These are phyloP conservation scores for Heliconius hortense DNA, from an alignment of 2,888 invertebrate genomes.

Conservation along the genomic window DNA sequence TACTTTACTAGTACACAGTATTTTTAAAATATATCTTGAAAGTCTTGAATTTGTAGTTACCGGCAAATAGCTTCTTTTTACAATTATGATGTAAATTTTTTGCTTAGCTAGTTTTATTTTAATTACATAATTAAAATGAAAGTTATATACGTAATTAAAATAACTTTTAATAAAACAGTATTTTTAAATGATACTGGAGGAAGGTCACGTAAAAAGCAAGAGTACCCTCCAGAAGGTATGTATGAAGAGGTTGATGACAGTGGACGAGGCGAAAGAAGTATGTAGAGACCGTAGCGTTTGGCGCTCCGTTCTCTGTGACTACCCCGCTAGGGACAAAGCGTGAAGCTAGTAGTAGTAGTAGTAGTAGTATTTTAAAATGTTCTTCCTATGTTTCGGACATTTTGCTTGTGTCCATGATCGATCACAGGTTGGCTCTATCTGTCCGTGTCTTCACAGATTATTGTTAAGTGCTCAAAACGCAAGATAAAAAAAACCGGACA, in stretches of 20 bases:
- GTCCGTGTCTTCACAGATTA: neutral
- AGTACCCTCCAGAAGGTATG: too few relatives aligned
- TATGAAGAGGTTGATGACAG: too few relatives aligned
- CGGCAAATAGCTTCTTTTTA: neutral
- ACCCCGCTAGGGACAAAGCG: too few relatives aligned
- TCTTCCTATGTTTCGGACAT: neutral
- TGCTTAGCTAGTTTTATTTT: neutral
- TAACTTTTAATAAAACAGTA: neutral
- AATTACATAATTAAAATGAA: slow-evolving; percentile 4
- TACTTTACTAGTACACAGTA: neutral
- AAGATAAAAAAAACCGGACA: too few relatives aligned
- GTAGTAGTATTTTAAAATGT: neutral
- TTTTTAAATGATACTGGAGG: too few relatives aligned
- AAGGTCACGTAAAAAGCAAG: too few relatives aligned
- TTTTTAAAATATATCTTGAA: neutral
- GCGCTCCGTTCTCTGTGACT: too few relatives aligned
- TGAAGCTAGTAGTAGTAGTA: too few relatives aligned
- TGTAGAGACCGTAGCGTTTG: too few relatives aligned
- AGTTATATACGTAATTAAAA: neutral
- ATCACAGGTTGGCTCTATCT: too few relatives aligned
- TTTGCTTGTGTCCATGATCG: neutral
- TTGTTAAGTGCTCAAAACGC: neutral
- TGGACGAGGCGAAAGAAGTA: too few relatives aligned
- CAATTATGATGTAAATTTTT: neutral
- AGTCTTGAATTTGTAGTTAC: neutral